phyloP scores from a whole-genome alignment of 2,797 vertebrate species.

The Bryconaethiops microstoma region DNA sequence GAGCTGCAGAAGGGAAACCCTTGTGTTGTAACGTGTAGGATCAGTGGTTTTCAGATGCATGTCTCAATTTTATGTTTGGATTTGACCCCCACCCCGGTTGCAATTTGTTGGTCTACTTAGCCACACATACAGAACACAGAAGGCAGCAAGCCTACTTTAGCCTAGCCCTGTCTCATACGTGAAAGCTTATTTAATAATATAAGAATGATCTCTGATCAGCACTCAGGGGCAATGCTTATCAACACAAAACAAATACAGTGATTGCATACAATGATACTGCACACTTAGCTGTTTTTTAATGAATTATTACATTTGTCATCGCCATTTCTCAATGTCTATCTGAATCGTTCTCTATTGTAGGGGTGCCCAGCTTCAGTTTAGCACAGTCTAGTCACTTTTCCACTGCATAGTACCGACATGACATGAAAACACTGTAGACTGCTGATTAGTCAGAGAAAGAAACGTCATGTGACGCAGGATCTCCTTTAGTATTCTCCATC shows the following conservation, averaged over 20 bases:
- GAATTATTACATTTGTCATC: not conserved
- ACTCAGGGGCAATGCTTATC: constrained; percentile 49
- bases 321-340: not conserved
- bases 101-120: not conserved
- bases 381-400: too few relatives aligned
- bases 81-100: not conserved
- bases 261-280: constrained; percentile 36
- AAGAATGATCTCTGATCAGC: constrained; percentile 42
- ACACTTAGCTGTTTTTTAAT: constrained; percentile 9
- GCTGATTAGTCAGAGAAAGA: too few relatives aligned
- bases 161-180: not conserved
- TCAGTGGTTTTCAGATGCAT: constrained; percentile 15
- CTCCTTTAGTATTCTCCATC: too few relatives aligned
- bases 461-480: too few relatives aligned
- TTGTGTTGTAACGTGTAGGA: constrained; percentile 19
- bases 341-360: not conserved
- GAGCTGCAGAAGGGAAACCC: constrained; percentile 11
- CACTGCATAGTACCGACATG: too few relatives aligned
- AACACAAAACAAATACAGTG: constrained; percentile 27
- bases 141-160: constrained; percentile 13
- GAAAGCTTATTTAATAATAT: constrained; percentile 2
- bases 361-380: too few relatives aligned
- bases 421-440: too few relatives aligned
- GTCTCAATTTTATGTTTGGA: constrained; percentile 14
- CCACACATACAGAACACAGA: not conserved